Evolutionary conservation across 2,113 vertebrate species (phyloP).

Genomic region (Azemiops feae): DNA sequence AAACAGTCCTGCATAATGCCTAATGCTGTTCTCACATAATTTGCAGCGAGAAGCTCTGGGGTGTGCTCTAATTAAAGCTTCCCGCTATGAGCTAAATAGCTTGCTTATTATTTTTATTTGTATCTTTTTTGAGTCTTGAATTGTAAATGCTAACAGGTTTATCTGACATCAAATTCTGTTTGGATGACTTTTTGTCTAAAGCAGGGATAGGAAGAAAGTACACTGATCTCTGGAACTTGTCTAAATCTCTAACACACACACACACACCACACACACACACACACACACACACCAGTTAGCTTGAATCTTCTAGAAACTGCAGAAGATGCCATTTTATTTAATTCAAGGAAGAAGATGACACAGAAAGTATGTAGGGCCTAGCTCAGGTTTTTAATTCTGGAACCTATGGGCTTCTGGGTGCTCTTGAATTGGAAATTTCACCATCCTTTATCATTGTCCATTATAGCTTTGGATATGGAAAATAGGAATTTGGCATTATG

Average conservation of each 20-base stretch:
- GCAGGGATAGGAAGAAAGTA: not conserved
- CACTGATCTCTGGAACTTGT: not conserved
- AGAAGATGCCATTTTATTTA: not conserved
- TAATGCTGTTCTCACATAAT: not conserved
- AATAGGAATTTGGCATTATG: not conserved
- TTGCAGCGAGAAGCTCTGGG: conserved; percentile 5
- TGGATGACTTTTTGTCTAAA: conserved; percentile 10
- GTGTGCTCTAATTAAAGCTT: not conserved
- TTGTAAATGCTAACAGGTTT: conserved; percentile 9
- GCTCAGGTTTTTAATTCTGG: not conserved
- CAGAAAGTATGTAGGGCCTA: not conserved
- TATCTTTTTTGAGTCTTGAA: not conserved
- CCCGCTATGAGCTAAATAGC: not conserved
- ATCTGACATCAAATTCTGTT: not conserved
- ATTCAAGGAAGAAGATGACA: not conserved
- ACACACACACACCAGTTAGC: not conserved
- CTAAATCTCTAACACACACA: not conserved
- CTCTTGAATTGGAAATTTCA: not conserved
- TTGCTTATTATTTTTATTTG: not conserved
- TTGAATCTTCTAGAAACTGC: not conserved
- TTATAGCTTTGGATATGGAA: not conserved
- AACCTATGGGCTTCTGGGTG: not conserved
- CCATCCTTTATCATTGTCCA: not conserved
- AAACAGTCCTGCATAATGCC: not conserved
- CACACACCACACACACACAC: not conserved